Percentiles rank a stretch among this genome's conserved stretches.
phyloP scores from a whole-genome alignment of 1,140 invertebrate genomes.

The Zaprionus ornatus region DNA sequence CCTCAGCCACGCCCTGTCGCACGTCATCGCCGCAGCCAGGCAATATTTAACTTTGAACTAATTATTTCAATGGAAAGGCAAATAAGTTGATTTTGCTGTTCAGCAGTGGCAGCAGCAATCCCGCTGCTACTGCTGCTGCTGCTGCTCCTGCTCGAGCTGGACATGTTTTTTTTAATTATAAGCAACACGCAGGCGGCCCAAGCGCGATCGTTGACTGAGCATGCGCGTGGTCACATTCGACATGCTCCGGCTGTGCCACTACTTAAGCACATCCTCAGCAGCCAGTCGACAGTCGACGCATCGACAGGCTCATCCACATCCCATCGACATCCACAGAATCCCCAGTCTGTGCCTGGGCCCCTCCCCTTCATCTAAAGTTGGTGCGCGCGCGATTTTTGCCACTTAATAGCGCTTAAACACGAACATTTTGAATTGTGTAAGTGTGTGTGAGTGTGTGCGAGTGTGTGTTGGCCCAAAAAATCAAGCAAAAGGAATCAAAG shows the following conservation, averaged over 20 bases:
- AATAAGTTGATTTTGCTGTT: constrained; percentile 76
- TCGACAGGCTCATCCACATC: constrained; percentile 2
- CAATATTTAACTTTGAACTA: constrained; percentile 83
- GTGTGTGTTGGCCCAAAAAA: constrained; percentile 9
- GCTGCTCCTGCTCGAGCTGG: constrained; percentile 17
- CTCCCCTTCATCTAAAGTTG: constrained; percentile 32
- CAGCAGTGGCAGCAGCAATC: background rate
- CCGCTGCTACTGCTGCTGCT: background rate
- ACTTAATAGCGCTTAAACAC: constrained; percentile 84
- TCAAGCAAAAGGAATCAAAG: constrained; percentile 61
- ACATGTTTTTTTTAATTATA: constrained; percentile 82
- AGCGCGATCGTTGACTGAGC: constrained; percentile 56
- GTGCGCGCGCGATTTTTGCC: constrained; percentile 80
- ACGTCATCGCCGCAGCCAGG: constrained; percentile 42
- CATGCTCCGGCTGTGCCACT: constrained; percentile 40
- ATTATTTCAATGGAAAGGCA: constrained; percentile 84
- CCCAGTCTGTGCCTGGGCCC: background rate
- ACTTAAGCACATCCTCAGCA: constrained; percentile 4
- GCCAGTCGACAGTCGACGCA: background rate
- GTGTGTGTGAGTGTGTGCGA: background rate
- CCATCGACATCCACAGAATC: constrained; percentile 4
- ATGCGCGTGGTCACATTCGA: constrained; percentile 71
- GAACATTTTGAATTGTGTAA: constrained; percentile 82
- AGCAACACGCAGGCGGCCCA: constrained; percentile 78
- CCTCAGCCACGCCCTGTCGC: background rate